Evolutionary conservation across 2,888 invertebrate genomes (phyloP).

Genomic region (Orthosia gothica): DNA sequence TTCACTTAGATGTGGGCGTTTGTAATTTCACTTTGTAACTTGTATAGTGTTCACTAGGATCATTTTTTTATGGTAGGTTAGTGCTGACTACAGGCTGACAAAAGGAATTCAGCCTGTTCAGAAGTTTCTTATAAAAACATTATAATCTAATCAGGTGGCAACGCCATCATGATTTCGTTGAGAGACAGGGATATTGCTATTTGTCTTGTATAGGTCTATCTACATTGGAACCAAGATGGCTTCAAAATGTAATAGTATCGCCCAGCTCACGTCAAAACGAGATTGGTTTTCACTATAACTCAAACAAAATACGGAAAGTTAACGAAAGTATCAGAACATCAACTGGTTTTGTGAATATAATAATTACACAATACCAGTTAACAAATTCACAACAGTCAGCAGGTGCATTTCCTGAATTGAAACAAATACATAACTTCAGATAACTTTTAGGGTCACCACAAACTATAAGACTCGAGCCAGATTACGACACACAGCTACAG

Average conservation of each 20-base stretch:
- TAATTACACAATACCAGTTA: background rate
- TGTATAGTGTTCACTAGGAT: slow-evolving; percentile 41
- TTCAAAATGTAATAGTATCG: too few species aligned
- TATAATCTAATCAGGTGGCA: too few species aligned
- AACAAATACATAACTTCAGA: background rate
- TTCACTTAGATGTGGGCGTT: slow-evolving; percentile 74
- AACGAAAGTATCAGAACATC: background rate
- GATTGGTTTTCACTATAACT: too few species aligned
- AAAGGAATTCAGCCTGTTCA: background rate
- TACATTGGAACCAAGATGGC: background rate
- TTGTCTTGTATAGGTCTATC: background rate
- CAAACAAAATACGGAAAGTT: background rate
- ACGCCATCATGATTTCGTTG: background rate
- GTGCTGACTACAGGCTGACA: background rate
- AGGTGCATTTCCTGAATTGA: background rate
- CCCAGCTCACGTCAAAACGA: background rate
- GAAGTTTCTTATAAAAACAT: background rate
- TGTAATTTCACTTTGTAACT: slow-evolving; percentile 65
- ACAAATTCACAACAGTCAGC: background rate
- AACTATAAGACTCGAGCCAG: background rate
- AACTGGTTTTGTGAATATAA: background rate
- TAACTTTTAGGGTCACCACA: background rate
- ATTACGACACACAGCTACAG: slow-evolving; percentile 2
- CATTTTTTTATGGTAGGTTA: slow-evolving; percentile 31
- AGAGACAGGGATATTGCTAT: background rate